Base-by-base conservation (phyloP, 1,140 invertebrate species). In the Xylocopa sonorina region DNA sequence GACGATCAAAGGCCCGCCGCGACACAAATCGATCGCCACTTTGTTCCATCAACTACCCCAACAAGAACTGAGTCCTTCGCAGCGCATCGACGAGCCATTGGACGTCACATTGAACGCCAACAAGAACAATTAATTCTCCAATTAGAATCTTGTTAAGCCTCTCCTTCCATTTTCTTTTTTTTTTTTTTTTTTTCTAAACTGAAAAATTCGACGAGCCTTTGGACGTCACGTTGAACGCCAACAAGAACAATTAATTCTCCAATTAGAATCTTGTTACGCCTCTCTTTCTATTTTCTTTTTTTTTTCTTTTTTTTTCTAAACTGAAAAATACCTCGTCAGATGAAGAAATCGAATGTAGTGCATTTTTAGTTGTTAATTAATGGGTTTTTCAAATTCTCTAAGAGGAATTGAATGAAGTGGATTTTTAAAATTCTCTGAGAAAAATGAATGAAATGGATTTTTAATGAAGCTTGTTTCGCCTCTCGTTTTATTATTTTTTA, bases 171-270 rank as follows among this genome's bases (percentile, higher is more conserved):
- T 29, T 12, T 3, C 41, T 41, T 27, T 51, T 76, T 57, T 38
- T 34, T 38, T 38, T 38, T 4, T 53, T 53, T 10, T 24, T 53
- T 21, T n/a, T n/a, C n/a, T n/a, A n/a, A n/a, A n/a, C n/a, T n/a
- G n/a, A n/a, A n/a, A n/a, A n/a, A n/a, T n/a, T 91, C 38, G 92
- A 93, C 57, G 91, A 93, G 63, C 92, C 92, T 7, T 82, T 93
- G 34, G 92, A 93, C 73, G 92, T 92, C 46, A 93, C 90, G 32
- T 88, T 92, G n/a, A 91, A 90, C 38, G 88, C 88, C n/a, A 76
- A 83, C 58, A 88, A 91, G 51, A 91, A 90, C 51, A 88, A 89
- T 69, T 89, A 82, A 87, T 64, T 32, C 21, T 16, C 21, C 34
- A 41, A 38, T 24, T 66, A 12, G 6, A 46, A 29, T 6, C 53